Conservation (phyloP, 2,797 vertebrate species). For the Microctenopoma steveboyesi region DNA sequence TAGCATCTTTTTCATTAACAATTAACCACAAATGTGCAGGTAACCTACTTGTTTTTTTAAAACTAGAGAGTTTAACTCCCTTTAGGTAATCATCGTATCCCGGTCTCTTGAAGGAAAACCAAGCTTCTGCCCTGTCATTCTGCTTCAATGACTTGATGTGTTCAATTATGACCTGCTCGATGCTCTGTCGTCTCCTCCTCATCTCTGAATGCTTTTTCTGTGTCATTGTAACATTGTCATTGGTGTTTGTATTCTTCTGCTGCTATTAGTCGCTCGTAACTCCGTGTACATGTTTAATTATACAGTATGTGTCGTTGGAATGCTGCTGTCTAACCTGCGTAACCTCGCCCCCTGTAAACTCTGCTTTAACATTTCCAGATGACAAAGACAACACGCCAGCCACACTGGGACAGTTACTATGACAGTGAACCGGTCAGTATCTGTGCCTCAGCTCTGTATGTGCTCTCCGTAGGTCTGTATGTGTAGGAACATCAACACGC, state of each 20-base stretch:
- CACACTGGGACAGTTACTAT: constrained; percentile 96
- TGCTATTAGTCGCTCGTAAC: constrained; percentile 12
- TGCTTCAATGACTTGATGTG: neutral
- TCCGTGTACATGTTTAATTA: constrained; percentile 33
- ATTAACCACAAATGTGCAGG: neutral
- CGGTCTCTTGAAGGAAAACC: too few relatives aligned
- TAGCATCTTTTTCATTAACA: neutral
- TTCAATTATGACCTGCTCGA: neutral
- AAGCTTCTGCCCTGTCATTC: neutral
- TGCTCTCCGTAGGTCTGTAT: constrained; percentile 34
- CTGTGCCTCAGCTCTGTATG: constrained; percentile 35
- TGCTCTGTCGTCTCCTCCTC: neutral
- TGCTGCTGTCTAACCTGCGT: constrained; percentile 66
- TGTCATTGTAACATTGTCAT: neutral
- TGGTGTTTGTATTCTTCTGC: constrained; percentile 3
- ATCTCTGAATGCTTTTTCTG: neutral
- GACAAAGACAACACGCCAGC: constrained; percentile 91
- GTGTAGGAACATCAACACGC: constrained; percentile 15
- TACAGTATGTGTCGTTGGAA: constrained; percentile 35
- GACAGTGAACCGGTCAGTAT: constrained; percentile 98
- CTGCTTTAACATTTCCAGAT: constrained; percentile 80
- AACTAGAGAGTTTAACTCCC: too few relatives aligned
- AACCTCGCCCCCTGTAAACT: constrained; percentile 64
- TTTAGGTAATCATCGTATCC: too few relatives aligned
- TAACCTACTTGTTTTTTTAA: too few relatives aligned